phyloP scores from a whole-genome alignment of 2,888 invertebrate genomes.

The Argynnis bischoffii region DNA sequence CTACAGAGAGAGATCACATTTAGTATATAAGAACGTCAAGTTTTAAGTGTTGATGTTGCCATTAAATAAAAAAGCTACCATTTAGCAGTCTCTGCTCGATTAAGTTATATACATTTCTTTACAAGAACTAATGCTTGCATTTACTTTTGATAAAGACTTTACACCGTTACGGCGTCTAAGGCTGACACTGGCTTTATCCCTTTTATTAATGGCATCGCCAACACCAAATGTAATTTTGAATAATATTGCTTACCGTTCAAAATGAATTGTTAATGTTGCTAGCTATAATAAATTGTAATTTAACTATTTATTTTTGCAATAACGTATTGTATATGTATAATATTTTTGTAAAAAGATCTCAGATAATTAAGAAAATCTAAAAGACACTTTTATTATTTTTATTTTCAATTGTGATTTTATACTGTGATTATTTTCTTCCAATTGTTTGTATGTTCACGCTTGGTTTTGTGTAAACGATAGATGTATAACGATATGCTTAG shows the following conservation, averaged over 20 bases:
- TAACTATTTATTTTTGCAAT: conserved; percentile 68
- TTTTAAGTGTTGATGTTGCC: conserved; percentile 63
- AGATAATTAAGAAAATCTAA: conserved; percentile 53
- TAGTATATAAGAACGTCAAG: conserved; percentile 61
- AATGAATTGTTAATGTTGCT: conserved; percentile 74
- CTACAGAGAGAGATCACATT: conserved; percentile 75
- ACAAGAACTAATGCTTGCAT: conserved; percentile 61
- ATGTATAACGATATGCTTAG: conserved; percentile 37
- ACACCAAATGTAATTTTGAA: conserved; percentile 60
- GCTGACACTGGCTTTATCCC: conserved; percentile 30
- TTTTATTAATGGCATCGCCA: conserved; percentile 59
- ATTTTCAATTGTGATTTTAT: conserved; percentile 63
- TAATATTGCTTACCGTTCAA: conserved; percentile 75
- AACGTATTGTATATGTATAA: conserved; percentile 45
- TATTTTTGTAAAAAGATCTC: conserved; percentile 74
- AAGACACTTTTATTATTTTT: conserved; percentile 47
- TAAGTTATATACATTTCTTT: conserved; percentile 46
- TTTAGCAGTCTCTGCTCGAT: conserved; percentile 41
- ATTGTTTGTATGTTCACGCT: conserved; percentile 41
- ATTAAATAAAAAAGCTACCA: conserved; percentile 47
- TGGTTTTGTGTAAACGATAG: conserved; percentile 46
- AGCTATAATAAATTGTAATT: conserved; percentile 65
- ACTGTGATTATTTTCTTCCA: conserved; percentile 70
- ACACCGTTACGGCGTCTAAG: conserved; percentile 49
- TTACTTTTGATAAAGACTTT: conserved; percentile 64